phyloP scores from a whole-genome alignment of 2,113 vertebrate species.

The Sylvicapra grimmia region DNA sequence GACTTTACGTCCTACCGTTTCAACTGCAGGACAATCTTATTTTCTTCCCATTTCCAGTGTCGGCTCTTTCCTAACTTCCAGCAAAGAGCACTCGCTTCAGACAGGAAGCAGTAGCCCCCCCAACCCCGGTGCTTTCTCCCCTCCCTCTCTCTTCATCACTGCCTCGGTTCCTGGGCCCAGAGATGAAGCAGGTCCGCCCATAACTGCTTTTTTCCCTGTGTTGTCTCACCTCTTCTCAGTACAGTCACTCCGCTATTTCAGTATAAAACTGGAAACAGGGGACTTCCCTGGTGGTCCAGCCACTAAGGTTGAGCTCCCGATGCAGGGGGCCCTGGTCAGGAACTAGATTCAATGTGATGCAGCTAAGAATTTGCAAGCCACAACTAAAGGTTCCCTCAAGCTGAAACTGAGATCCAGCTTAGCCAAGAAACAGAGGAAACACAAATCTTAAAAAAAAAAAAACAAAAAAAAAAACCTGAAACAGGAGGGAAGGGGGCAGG shows the following conservation, averaged over 20 bases:
- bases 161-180: not conserved
- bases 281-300: not conserved
- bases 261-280: not conserved
- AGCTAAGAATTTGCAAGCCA: not conserved
- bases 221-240: not conserved
- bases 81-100: not conserved
- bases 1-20: not conserved
- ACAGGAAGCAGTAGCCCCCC: not conserved
- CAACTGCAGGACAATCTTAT: not conserved
- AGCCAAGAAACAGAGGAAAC: not conserved
- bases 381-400: not conserved
- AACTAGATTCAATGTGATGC: not conserved
- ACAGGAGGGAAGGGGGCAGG: not conserved
- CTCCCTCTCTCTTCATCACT: not conserved
- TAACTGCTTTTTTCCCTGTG: not conserved
- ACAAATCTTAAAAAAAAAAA: not conserved
- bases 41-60: not conserved
- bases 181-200: not conserved
- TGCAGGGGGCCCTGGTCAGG: not conserved
- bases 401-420: not conserved
- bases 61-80: not conserved
- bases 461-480: not conserved
- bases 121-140: not conserved
- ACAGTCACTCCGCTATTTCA: not conserved
- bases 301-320: not conserved